phyloP scores from a whole-genome alignment of 1,140 invertebrate species.

The Philopotamus ludificatus region DNA sequence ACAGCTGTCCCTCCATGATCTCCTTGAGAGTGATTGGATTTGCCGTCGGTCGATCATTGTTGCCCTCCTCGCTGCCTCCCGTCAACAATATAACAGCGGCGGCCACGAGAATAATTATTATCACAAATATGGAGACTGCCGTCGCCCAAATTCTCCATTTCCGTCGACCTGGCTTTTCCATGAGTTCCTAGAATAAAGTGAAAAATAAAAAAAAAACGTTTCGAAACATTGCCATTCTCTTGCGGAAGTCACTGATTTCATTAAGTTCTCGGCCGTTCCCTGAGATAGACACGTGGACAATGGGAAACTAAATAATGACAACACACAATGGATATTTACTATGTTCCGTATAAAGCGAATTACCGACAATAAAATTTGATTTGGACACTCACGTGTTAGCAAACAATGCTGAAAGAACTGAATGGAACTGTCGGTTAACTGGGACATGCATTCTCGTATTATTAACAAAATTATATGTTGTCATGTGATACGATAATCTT shows the following conservation, averaged over 20 bases:
- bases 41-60: slow-evolving; percentile 19
- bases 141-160: slow-evolving; percentile 46
- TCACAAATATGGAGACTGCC: slow-evolving; percentile 41
- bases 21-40: slow-evolving; percentile 46
- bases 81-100: slow-evolving; percentile 41
- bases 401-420: too few relatives aligned
- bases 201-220: too few relatives aligned
- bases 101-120: slow-evolving; percentile 43
- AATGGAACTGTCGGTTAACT: too few relatives aligned
- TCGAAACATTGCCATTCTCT: neutral
- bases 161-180: slow-evolving; percentile 47
- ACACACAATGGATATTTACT: neutral
- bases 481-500: too few relatives aligned
- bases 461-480: too few relatives aligned
- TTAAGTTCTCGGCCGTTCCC: neutral
- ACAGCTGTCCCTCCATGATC: slow-evolving; percentile 47
- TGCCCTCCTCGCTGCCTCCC: slow-evolving; percentile 17
- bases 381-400: too few relatives aligned
- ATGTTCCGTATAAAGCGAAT: neutral
- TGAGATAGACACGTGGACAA: neutral
- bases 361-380: neutral
- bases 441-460: too few relatives aligned
- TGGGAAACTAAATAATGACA: neutral
- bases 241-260: neutral
- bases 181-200: too few relatives aligned